Evolutionary conservation across 2,888 invertebrate species (phyloP), one percentile per base, ranked within the genome.

Genomic region (Aethes cnicana): DNA sequence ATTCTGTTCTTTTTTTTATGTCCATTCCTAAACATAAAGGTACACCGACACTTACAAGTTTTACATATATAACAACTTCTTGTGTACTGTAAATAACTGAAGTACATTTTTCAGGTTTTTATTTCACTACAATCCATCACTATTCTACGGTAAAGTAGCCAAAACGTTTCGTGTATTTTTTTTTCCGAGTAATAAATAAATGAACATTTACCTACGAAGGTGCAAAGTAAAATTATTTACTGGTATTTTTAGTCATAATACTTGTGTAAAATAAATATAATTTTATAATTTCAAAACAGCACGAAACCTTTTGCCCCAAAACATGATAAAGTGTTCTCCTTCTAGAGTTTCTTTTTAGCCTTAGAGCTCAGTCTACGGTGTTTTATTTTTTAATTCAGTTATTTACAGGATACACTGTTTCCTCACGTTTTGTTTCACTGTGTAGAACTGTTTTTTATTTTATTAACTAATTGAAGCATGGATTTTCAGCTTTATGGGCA

Each of bases 401-500:
- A 87, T 88, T 85, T 77, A 75, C 87, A 84, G 87, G 86, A 81
- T 53, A 53, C 59, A 60, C 17, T 26, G 20, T 55, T 37, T 56
- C 41, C 36, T 68, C 67, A 66, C 64, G 68, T 62, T 69, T 58
- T 67, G 67, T 65, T 60, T 69, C 61, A 64, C 70, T 75, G 71
- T 77, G 71, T 78, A 73, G 72, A 62, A 61, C 54, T 66, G 60
- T 64, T 65, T 64, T 68, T 53, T 72, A 68, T 74, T 77, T 79
- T 73, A 62, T 74, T 77, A 77, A 88, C 88, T 88, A 89, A 88
- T 81, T 72, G 68, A 74, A 77, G 89, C 89, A 88, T 89, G 88
- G 84, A 77, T 88, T 90, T 90, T 87, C 90, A 90, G 90, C 90
- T 72, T 83, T 90, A 74, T 90, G 90, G 90, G 87, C 84, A 66